Conservation (phyloP, 2,797 vertebrate species). For the Psittacula echo region DNA sequence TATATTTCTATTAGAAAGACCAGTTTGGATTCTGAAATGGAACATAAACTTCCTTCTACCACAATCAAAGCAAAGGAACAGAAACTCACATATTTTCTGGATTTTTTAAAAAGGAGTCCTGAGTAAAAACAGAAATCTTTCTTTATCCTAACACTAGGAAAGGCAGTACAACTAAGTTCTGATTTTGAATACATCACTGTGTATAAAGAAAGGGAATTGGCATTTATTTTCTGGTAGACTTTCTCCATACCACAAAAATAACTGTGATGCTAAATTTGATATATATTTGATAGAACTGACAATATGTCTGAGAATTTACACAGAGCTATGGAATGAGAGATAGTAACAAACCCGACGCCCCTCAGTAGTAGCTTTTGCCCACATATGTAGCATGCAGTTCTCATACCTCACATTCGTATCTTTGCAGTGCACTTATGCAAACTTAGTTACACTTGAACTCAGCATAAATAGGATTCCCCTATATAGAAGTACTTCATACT, state of each 20-base stretch:
- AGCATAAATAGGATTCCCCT: background rate
- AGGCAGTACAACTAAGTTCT: background rate
- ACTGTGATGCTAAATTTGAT: background rate
- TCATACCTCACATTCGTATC: background rate
- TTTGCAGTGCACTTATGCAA: background rate
- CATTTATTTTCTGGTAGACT: background rate
- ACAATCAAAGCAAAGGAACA: background rate
- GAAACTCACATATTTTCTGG: background rate
- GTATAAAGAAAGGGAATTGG: background rate
- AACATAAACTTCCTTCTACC: background rate
- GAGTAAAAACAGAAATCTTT: background rate
- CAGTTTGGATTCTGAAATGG: background rate
- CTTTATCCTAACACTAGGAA: background rate
- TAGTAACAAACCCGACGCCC: fast-evolving
- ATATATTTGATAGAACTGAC: background rate
- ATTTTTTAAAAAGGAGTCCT: background rate
- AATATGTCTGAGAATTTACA: background rate
- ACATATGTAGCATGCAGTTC: background rate
- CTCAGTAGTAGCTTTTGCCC: background rate
- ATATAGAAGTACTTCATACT: background rate
- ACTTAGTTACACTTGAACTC: background rate
- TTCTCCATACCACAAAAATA: background rate
- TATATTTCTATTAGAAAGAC: background rate
- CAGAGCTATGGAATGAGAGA: background rate
- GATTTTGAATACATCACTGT: background rate